Conservation (phyloP, 1,140 invertebrate genomes). For the Steinernema feltiae region DNA sequence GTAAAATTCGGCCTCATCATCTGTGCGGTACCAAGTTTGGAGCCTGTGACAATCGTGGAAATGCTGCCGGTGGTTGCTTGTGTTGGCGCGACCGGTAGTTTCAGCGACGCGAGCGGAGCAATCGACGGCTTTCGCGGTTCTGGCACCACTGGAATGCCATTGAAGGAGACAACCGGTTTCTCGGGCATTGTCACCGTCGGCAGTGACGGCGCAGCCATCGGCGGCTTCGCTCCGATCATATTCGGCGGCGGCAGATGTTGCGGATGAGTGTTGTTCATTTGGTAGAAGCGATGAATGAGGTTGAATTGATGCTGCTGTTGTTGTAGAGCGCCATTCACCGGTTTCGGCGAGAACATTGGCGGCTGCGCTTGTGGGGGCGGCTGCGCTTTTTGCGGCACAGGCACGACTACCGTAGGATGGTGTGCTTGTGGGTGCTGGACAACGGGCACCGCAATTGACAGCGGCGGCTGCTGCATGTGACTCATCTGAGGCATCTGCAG, state of each 20-base stretch:
- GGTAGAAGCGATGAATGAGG: background rate
- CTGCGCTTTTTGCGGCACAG: background rate
- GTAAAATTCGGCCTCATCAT: background rate
- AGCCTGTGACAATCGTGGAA: background rate
- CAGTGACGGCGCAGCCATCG: background rate
- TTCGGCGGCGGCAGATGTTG: background rate
- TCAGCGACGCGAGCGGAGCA: background rate
- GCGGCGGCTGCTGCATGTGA: too few relatives aligned
- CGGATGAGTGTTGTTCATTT: background rate
- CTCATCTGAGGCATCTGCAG: background rate
- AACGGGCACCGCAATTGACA: too few relatives aligned
- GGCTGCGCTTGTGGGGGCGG: background rate
- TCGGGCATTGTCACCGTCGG: background rate
- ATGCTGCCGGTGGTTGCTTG: background rate
- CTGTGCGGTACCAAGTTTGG: background rate
- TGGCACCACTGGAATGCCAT: constrained; percentile 11
- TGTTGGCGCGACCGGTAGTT: constrained; percentile 5
- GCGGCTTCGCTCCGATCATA: background rate
- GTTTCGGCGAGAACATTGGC: constrained; percentile 5
- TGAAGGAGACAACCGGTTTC: background rate
- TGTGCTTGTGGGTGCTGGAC: too few relatives aligned
- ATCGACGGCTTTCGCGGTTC: background rate
- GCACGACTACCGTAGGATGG: background rate
- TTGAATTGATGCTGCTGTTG: background rate
- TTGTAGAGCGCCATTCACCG: background rate